Conservation (phyloP, 2,113 vertebrate genomes). For the Cranoglanis bouderius region DNA sequence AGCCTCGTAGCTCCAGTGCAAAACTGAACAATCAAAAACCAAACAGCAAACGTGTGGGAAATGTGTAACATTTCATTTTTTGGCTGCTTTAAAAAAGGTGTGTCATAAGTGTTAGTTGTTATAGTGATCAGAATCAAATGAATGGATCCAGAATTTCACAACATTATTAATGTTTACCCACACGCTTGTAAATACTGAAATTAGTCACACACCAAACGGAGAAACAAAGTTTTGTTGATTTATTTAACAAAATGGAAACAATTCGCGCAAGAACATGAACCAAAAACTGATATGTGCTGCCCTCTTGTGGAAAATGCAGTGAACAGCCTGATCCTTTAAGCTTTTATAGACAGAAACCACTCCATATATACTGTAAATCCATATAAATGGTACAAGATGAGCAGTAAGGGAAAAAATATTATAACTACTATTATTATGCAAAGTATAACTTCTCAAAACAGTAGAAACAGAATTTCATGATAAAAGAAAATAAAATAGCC, state of each 20-base stretch:
- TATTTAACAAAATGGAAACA: not conserved
- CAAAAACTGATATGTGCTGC: slow-evolving; percentile 36
- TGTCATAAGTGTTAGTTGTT: not conserved
- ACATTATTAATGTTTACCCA: not conserved
- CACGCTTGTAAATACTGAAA: not conserved
- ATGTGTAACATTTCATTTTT: not conserved
- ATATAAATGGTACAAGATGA: not conserved
- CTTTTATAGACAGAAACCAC: not conserved
- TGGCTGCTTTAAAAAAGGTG: not conserved
- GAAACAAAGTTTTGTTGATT: not conserved
- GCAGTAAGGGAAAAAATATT: not conserved
- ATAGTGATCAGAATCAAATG: not conserved
- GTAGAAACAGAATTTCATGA: not conserved
- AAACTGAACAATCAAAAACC: not conserved
- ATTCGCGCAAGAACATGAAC: not conserved
- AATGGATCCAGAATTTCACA: not conserved
- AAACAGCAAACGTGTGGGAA: not conserved
- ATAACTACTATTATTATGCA: not conserved
- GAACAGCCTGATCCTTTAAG: slow-evolving; percentile 24
- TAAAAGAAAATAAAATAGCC: slow-evolving; percentile 3
- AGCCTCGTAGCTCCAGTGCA: not conserved
- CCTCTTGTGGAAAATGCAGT: slow-evolving; percentile 61
- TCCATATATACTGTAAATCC: not conserved
- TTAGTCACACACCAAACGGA: not conserved
- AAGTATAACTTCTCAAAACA: not conserved